phyloP scores from a whole-genome alignment of 2,797 vertebrate species.

The Darevskia mixta region DNA sequence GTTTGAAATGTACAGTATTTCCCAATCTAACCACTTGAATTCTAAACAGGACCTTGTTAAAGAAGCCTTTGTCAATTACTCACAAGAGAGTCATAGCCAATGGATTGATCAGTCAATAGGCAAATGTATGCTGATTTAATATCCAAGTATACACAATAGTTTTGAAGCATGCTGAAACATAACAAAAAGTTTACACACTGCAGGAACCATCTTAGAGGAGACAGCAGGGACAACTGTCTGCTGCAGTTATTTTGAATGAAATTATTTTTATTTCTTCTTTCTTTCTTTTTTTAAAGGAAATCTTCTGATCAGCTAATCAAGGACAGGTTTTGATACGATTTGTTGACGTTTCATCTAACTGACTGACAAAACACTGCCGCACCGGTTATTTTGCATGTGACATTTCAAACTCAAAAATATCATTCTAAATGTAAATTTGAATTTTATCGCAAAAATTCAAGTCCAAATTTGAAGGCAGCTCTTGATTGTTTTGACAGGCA shows the following conservation, averaged over 20 bases:
- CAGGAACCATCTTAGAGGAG: not conserved
- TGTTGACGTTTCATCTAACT: not conserved
- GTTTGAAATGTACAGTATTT: not conserved
- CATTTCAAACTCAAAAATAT: not conserved
- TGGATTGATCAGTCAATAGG: not conserved
- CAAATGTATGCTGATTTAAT: not conserved
- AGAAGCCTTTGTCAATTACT: not conserved
- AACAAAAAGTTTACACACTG: not conserved
- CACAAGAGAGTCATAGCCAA: not conserved
- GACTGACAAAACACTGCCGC: not conserved
- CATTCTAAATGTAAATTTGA: too few species aligned
- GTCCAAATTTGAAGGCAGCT: too few species aligned
- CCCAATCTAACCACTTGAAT: not conserved
- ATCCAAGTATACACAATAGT: not conserved
- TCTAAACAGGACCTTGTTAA: not conserved
- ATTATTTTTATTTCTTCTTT: too few species aligned
- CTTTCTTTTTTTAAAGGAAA: not conserved
- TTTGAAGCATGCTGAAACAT: too few species aligned
- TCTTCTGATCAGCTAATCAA: not conserved
- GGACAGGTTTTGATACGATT: not conserved
- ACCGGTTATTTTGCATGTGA: not conserved
- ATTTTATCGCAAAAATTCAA: not conserved
- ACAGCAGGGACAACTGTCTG: not conserved
- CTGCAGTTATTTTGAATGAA: not conserved
- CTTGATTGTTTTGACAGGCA: too few species aligned